Conservation (phyloP, 1,140 invertebrate species). For the Orussus abietinus region DNA sequence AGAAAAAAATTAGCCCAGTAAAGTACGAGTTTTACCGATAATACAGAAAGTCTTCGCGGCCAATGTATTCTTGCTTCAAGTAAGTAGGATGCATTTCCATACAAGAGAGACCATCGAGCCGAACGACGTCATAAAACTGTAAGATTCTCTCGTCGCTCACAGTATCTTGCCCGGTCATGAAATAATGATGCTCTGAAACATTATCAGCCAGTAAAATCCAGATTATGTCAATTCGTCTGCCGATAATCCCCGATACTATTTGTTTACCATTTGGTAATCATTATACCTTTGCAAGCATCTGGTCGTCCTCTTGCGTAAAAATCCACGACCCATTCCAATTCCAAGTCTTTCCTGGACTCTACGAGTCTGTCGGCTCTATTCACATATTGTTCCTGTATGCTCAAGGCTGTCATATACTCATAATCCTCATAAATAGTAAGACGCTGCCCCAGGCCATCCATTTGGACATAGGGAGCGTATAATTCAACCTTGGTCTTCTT, state of each 20-base stretch:
- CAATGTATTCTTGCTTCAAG: slow-evolving; percentile 63
- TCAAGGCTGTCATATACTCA: slow-evolving; percentile 57
- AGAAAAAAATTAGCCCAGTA: too few species aligned
- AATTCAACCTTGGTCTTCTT: slow-evolving; percentile 73
- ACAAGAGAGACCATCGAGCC: slow-evolving; percentile 64
- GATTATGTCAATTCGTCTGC: too few species aligned
- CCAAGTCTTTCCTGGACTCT: slow-evolving; percentile 58
- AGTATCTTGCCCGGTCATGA: slow-evolving; percentile 44
- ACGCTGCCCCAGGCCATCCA: slow-evolving; percentile 66
- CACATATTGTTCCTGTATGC: slow-evolving; percentile 66
- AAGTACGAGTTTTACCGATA: slow-evolving; percentile 49
- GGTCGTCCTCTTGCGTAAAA: slow-evolving; percentile 64
- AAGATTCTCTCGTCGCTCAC: slow-evolving; percentile 61
- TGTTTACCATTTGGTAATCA: too few species aligned
- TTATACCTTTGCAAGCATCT: slow-evolving; percentile 68
- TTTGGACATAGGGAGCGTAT: slow-evolving; percentile 70
- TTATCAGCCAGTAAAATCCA: slow-evolving; percentile 1
- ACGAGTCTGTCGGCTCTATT: slow-evolving; percentile 67
- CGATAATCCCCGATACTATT: too few species aligned
- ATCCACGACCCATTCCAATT: slow-evolving; percentile 59
- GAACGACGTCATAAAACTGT: slow-evolving; percentile 65
- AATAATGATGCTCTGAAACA: slow-evolving; percentile 61
- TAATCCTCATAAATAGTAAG: slow-evolving; percentile 69
- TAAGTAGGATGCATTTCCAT: slow-evolving; percentile 58
- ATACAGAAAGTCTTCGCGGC: slow-evolving; percentile 61